Percentiles rank a stretch among this genome's conserved stretches.
Conservation (phyloP, 2,888 invertebrate genomes). For the Nephrotoma flavescens region DNA sequence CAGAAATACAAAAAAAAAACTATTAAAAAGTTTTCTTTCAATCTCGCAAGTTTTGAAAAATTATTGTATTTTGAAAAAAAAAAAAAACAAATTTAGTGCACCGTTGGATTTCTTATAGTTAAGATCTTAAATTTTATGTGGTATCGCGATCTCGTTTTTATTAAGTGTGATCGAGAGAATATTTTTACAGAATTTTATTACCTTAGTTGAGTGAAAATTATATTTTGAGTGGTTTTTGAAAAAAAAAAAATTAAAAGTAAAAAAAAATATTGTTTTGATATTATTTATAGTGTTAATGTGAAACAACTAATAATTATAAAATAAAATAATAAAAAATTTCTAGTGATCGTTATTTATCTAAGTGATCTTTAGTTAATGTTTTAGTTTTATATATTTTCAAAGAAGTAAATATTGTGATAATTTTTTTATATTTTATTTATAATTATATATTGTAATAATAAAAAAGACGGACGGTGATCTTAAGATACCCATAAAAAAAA, state of each 20-base stretch:
- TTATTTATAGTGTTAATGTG: not conserved
- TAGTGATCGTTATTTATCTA: not conserved
- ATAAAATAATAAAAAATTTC: not conserved
- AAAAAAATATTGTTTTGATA: not conserved
- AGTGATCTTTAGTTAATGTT: not conserved
- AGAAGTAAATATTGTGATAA: not conserved
- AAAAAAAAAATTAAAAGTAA: not conserved
- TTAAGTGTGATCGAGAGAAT: not conserved
- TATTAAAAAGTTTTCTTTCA: not conserved
- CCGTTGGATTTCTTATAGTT: slow-evolving; percentile 2
- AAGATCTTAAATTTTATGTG: not conserved
- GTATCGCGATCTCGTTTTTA: not conserved
- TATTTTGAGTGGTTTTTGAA: not conserved
- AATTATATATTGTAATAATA: not conserved
- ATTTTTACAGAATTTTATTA: not conserved
- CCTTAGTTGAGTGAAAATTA: not conserved
- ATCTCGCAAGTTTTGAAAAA: not conserved
- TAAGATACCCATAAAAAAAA: not conserved
- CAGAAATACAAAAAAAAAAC: not conserved
- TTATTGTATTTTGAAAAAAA: not conserved
- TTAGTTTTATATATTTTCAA: not conserved
- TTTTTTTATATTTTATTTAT: not conserved
- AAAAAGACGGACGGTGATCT: not conserved
- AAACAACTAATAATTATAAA: not conserved
- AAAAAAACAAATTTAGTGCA: slow-evolving; percentile 1